phyloP scores from a whole-genome alignment of 2,797 vertebrate species.

The Ambastaia sidthimunki region DNA sequence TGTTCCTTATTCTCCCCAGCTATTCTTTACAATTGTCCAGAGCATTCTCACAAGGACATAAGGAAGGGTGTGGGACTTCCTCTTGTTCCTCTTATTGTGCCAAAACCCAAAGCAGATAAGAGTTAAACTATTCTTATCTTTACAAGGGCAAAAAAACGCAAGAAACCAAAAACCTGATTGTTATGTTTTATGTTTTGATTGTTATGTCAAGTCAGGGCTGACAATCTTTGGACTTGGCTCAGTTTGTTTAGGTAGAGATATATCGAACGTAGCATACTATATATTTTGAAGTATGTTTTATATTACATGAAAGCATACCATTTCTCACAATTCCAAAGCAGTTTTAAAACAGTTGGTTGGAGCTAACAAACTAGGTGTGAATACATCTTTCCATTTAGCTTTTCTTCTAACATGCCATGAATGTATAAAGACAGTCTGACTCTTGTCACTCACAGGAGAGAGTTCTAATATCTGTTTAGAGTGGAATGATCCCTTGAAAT shows the following conservation, averaged over 20 bases:
- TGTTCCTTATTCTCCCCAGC: slow-evolving; percentile 10
- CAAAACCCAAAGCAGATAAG: slow-evolving; percentile 18
- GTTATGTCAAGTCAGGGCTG: neutral
- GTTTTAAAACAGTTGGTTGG: neutral
- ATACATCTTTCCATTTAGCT: slow-evolving; percentile 8
- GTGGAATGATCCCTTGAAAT: slow-evolving; percentile 77
- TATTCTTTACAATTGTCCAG: slow-evolving; percentile 62
- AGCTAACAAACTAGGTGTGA: neutral
- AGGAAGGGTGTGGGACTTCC: slow-evolving; percentile 59
- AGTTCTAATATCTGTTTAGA: slow-evolving; percentile 68
- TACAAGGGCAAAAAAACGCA: neutral
- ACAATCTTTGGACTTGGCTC: neutral
- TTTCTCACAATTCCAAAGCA: neutral
- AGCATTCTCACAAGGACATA: slow-evolving; percentile 51
- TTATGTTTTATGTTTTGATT: neutral
- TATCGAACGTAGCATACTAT: neutral
- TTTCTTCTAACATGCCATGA: slow-evolving; percentile 61
- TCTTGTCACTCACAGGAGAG: slow-evolving; percentile 50
- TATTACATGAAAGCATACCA: neutral
- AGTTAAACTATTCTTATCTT: slow-evolving; percentile 8
- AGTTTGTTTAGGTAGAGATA: neutral
- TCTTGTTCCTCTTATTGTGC: slow-evolving; percentile 43
- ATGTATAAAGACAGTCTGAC: slow-evolving; percentile 67
- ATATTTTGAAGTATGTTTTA: no score
- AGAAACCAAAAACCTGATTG: neutral